These are phyloP conservation scores for Danio jaintianensis DNA, from an alignment of 2,797 vertebrate genomes.

Conservation along the genomic window DNA sequence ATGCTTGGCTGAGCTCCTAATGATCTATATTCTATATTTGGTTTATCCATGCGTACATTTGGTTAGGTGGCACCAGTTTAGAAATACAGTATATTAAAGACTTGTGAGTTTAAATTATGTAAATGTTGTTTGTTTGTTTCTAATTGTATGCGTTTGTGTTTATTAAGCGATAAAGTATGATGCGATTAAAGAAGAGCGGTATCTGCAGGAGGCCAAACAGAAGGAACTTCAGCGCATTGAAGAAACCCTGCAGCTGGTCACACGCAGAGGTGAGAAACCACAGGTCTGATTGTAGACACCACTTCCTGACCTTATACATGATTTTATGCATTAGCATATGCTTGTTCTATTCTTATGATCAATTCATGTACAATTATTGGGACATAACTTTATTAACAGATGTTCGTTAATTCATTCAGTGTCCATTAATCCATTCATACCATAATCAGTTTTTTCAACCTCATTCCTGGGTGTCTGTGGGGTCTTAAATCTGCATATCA, in stretches of 20 bases:
- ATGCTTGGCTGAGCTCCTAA: neutral
- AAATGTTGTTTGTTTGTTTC: neutral
- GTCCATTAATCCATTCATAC: neutral
- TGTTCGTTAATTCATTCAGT: conserved; percentile 12
- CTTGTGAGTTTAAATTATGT: neutral
- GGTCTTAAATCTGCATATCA: too few relatives aligned
- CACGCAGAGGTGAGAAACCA: conserved; percentile 85
- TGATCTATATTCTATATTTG: neutral
- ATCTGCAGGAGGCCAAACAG: conserved; percentile 91
- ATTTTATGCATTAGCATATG: neutral
- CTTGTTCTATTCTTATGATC: neutral
- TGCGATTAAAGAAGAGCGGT: conserved; percentile 90
- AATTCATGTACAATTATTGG: neutral
- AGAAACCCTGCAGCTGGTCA: conserved; percentile 87
- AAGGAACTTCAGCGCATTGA: conserved; percentile 92
- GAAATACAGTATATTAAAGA: neutral
- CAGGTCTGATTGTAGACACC: neutral
- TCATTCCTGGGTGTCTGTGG: neutral
- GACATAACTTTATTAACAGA: neutral
- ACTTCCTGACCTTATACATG: neutral
- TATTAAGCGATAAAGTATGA: conserved; percentile 90
- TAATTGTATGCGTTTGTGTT: conserved; percentile 20
- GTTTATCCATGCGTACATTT: neutral
- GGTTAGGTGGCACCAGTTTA: neutral
- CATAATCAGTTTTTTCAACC: neutral